These are phyloP conservation scores for Erithacus rubecula DNA, from an alignment of 2,797 vertebrate genomes.

Conservation along the genomic window DNA sequence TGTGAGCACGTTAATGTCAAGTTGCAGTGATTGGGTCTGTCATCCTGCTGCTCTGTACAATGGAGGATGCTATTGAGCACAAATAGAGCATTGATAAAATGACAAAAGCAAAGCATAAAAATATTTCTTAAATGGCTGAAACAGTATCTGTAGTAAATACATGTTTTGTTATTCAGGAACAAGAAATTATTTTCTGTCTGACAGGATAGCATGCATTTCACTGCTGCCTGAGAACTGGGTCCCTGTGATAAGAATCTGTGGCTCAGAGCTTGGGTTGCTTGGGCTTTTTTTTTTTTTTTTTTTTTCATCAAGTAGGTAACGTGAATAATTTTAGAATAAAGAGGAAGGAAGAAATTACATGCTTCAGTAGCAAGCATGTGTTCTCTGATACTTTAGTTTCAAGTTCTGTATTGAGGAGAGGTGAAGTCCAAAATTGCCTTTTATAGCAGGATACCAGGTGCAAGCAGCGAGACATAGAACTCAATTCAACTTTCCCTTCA, in stretches of 20 bases:
- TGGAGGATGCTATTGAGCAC: not conserved
- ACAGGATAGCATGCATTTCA: not conserved
- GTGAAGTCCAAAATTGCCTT: not conserved
- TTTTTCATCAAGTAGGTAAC: not conserved
- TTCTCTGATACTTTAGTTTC: constrained; percentile 35
- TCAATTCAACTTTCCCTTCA: not conserved
- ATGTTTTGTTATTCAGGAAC: not conserved
- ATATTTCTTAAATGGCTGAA: not conserved
- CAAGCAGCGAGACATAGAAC: not conserved
- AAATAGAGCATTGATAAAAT: not conserved
- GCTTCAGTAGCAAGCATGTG: constrained; percentile 19
- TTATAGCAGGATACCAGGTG: constrained; percentile 13
- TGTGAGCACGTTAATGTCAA: not conserved
- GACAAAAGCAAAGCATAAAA: not conserved
- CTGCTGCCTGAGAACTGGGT: not conserved
- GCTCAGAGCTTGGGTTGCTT: not conserved
- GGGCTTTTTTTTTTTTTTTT: not conserved
- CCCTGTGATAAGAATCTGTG: not conserved
- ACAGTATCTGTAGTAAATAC: not conserved
- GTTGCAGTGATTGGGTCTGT: not conserved
- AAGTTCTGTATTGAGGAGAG: constrained; percentile 12
- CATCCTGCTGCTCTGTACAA: not conserved
- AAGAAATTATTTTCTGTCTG: constrained; percentile 15
- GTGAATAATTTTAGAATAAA: constrained; percentile 41
- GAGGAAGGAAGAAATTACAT: constrained; percentile 58